Percentiles rank a stretch among this genome's conserved stretches.
These are phyloP conservation scores for Oostethus manadensis DNA, from an alignment of 2,113 vertebrate genomes.

Conservation along the genomic window DNA sequence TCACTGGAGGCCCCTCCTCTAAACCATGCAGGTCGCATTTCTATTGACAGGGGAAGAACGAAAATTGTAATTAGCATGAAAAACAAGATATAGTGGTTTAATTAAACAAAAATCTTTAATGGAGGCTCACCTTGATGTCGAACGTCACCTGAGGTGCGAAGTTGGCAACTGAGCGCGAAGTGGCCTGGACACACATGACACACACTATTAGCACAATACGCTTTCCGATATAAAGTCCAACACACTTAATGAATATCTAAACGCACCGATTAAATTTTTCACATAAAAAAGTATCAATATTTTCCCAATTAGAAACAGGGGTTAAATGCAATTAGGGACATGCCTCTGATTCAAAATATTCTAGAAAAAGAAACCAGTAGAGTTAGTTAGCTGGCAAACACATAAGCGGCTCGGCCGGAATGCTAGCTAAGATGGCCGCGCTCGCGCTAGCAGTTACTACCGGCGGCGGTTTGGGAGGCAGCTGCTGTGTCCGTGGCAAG, in stretches of 20 bases:
- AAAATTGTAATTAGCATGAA: background rate
- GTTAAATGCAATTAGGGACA: background rate
- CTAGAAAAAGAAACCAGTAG: too few species aligned
- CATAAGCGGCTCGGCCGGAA: background rate
- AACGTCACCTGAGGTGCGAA: constrained; percentile 83
- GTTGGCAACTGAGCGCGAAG: constrained; percentile 79
- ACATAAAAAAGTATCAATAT: background rate
- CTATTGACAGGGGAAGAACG: constrained; percentile 54
- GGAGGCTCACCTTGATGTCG: constrained; percentile 83
- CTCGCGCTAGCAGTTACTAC: constrained; percentile 37
- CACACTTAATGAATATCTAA: too few species aligned
- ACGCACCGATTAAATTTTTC: too few species aligned
- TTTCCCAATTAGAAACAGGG: background rate
- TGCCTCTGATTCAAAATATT: background rate
- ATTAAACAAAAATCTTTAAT: too few species aligned
- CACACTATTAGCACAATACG: background rate
- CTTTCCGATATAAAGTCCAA: background rate
- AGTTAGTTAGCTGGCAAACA: constrained; percentile 47
- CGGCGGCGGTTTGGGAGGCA: constrained; percentile 51
- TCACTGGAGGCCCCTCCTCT: constrained; percentile 78
- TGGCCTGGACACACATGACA: constrained; percentile 35
- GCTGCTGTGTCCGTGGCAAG: constrained; percentile 31
- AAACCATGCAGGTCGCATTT: constrained; percentile 85
- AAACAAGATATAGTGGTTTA: too few species aligned
- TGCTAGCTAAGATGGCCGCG: constrained; percentile 43